These are phyloP conservation scores for Macrotus californicus DNA, from an alignment of 2,113 vertebrate genomes.

Conservation along the genomic window DNA sequence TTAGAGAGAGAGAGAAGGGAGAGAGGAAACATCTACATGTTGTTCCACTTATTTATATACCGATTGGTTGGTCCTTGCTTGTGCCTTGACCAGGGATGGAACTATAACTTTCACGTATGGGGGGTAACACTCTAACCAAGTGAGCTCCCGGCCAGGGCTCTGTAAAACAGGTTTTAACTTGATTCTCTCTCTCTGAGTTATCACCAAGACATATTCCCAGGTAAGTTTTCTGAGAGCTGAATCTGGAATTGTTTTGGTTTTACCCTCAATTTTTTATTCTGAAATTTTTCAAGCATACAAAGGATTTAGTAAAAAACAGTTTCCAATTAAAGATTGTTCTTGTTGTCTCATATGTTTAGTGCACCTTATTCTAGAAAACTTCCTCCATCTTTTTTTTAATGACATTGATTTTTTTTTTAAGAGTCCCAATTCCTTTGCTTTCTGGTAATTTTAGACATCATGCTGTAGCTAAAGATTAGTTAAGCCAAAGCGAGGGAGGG, in stretches of 20 bases:
- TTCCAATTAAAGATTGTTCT: not conserved
- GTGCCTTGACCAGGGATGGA: too few relatives aligned
- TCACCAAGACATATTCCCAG: not conserved
- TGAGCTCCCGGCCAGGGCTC: too few relatives aligned
- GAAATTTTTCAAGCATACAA: not conserved
- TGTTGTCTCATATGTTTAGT: not conserved
- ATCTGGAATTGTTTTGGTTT: not conserved
- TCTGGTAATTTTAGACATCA: not conserved
- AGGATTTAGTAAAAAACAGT: not conserved
- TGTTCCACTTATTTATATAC: too few relatives aligned
- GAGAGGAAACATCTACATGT: too few relatives aligned
- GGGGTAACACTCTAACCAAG: too few relatives aligned
- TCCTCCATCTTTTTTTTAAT: not conserved
- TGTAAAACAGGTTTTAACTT: not conserved
- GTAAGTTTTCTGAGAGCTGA: not conserved
- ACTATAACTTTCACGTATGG: too few relatives aligned
- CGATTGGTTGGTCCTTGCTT: too few relatives aligned
- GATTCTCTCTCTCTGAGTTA: not conserved
- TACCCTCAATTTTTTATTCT: not conserved
- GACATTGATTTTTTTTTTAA: not conserved
- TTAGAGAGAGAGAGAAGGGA: too few relatives aligned
- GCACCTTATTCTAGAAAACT: conserved; percentile 4
- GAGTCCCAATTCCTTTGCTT: conserved; percentile 13
- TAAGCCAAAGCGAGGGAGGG: not conserved
- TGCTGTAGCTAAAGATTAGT: not conserved